Base-by-base conservation (phyloP, 92 coral and sea anemone species). In the Paragorgia papillata region DNA sequence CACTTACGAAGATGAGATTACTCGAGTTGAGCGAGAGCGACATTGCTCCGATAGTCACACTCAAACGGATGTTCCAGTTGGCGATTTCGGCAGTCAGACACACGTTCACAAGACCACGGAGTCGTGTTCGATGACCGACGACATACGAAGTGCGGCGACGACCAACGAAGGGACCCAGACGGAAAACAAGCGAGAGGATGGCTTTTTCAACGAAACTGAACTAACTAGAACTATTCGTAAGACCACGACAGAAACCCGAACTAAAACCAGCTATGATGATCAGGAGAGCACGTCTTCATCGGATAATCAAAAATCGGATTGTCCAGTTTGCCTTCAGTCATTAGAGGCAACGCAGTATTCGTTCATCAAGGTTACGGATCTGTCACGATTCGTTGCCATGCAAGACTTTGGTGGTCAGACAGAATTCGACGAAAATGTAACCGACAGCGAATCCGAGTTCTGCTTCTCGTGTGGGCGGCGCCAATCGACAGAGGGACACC, bases 321-420 rank as follows among this genome's bases (percentile, higher is more conserved):
- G 78, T 19, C 78, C 78, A 27, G 78, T 71, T 17, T 71, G 78
- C 37, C 27, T 53, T 34, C 78, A 71, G 22, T 28, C 62, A 15
- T 35, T 71, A 17, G 64, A 71, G 31, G 29, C 64, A 2, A 51
- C 78, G 2, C 39, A 54, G 19, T 71, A 53, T 34, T 48, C 62
- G 1, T 71, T 30, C 22, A 71, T 71, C 58, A 71, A 71, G 32
- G 78, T 71, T 25, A 26, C 57, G 26, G 78, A 71, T 32, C 78
- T 32, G n/a, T 32, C 78, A 2, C 62, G 33, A 24, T 71, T 51
- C 41, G 34, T 32, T 8, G 60, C 49, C 43, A 53, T 71, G 78
- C 49, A 55, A 53, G 78, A 71, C 17, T 31, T 29, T 28, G 53
- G 31, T 1, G 31, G 46, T 24, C 78, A 71, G 33, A 49, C 57